These are phyloP conservation scores for Hippolais icterina DNA, from an alignment of 2,113 vertebrate species.

Conservation along the genomic window DNA sequence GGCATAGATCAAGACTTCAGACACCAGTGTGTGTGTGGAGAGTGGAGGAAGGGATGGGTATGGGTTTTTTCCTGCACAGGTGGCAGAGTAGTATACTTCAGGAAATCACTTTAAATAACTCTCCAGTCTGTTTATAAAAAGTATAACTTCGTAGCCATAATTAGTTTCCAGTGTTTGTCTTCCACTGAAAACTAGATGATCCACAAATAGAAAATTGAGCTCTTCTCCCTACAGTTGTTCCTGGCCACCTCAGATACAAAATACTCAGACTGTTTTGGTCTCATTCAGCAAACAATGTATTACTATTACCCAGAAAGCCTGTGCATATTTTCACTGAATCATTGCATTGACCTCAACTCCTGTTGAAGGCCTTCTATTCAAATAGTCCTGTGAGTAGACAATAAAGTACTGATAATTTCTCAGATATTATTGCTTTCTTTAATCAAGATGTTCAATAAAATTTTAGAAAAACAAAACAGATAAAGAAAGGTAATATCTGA, in stretches of 20 bases:
- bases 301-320: not conserved
- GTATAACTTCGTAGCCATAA: not conserved
- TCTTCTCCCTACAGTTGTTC: not conserved
- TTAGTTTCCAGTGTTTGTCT: not conserved
- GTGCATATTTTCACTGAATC: not conserved
- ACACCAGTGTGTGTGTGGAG: rapidly evolving
- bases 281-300: not conserved
- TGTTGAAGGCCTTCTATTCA: not conserved
- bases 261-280: not conserved
- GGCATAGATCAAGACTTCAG: not conserved
- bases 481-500: not conserved
- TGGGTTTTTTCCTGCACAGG: not conserved
- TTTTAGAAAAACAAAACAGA: not conserved
- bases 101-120: not conserved
- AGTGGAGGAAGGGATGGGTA: not conserved
- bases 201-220: not conserved
- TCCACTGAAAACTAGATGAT: not conserved
- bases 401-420: not conserved
- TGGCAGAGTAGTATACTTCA: not conserved
- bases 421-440: not conserved
- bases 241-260: not conserved
- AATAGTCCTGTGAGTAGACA: not conserved
- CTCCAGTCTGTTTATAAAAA: not conserved
- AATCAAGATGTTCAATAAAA: not conserved
- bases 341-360: not conserved